Evolutionary conservation across 2,888 invertebrate genomes (phyloP).

Genomic region (Isotomurus palustris): DNA sequence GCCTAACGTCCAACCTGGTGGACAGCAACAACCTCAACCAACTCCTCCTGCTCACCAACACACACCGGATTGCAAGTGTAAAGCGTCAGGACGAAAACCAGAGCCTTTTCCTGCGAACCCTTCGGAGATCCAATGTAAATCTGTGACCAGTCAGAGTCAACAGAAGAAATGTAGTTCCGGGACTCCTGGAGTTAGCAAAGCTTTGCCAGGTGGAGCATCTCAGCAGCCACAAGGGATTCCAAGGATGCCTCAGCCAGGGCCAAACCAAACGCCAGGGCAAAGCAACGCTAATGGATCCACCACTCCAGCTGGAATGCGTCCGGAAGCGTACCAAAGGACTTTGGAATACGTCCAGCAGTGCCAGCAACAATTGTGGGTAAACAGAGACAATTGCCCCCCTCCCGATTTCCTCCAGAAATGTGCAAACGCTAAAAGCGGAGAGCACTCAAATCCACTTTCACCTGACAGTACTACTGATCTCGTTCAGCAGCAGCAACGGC

Average conservation of each 20-base stretch:
- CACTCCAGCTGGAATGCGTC: conserved; percentile 63
- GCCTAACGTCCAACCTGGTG: too few species aligned
- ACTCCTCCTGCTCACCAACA: background rate
- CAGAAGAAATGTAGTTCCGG: conserved; percentile 48
- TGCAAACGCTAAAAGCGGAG: conserved; percentile 16
- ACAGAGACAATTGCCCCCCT: background rate
- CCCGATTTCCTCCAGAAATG: background rate
- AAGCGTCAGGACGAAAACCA: conserved; percentile 4
- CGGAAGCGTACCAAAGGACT: conserved; percentile 82
- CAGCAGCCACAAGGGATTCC: too few species aligned
- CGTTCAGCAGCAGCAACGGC: background rate
- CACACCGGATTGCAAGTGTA: conserved; percentile 10
- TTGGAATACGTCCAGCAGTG: conserved; percentile 83
- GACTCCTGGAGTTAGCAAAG: background rate
- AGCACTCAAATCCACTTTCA: conserved; percentile 37
- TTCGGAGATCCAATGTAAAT: conserved; percentile 38
- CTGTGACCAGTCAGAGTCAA: conserved; percentile 37
- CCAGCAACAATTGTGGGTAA: conserved; percentile 52
- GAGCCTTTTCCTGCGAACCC: too few species aligned
- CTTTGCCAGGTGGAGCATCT: background rate
- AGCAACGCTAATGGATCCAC: conserved; percentile 32
- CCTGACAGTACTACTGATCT: conserved; percentile 40
- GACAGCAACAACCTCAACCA: conserved; percentile 7
- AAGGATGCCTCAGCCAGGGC: conserved; percentile 53
- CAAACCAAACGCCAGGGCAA: conserved; percentile 26